phyloP scores from a whole-genome alignment of 1,140 invertebrate genomes.

The Aphidius ervi region DNA sequence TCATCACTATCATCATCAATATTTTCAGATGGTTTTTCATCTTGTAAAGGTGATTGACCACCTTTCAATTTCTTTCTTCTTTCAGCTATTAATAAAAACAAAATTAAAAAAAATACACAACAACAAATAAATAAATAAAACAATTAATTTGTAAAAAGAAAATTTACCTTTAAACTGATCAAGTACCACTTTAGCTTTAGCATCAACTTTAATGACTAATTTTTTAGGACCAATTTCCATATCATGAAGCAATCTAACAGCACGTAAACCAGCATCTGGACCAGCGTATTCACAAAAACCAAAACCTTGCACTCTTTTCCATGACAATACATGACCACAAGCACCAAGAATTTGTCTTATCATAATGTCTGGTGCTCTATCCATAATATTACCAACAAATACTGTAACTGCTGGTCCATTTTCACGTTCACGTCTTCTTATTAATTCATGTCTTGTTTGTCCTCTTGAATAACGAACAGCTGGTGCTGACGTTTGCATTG shows the following conservation, averaged over 20 bases:
- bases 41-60: constrained; percentile 58
- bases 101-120: background rate
- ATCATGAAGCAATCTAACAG: constrained; percentile 91
- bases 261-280: constrained; percentile 90
- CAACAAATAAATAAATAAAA: constrained; percentile 11
- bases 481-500: constrained; percentile 52
- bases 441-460: constrained; percentile 42
- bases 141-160: constrained; percentile 6
- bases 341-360: constrained; percentile 85
- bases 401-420: constrained; percentile 89
- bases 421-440: constrained; percentile 45
- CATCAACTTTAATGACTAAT: constrained; percentile 95
- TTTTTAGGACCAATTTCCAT: constrained; percentile 90
- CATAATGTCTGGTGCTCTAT: constrained; percentile 91
- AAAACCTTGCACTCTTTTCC: constrained; percentile 98
- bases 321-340: constrained; percentile 90
- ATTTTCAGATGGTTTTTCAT: constrained; percentile 55
- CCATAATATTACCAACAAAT: constrained; percentile 97
- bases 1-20: constrained; percentile 59
- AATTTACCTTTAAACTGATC: constrained; percentile 84
- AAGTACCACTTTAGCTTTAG: constrained; percentile 90
- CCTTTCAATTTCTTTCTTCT: constrained; percentile 58
- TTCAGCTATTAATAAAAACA: constrained; percentile 48
- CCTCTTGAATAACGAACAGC: constrained; percentile 47
- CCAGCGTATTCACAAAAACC: constrained; percentile 97